Percentiles rank a stretch among this genome's conserved stretches.
Conservation (phyloP, 2,797 vertebrate genomes). For the Macrochelys suwanniensis region DNA sequence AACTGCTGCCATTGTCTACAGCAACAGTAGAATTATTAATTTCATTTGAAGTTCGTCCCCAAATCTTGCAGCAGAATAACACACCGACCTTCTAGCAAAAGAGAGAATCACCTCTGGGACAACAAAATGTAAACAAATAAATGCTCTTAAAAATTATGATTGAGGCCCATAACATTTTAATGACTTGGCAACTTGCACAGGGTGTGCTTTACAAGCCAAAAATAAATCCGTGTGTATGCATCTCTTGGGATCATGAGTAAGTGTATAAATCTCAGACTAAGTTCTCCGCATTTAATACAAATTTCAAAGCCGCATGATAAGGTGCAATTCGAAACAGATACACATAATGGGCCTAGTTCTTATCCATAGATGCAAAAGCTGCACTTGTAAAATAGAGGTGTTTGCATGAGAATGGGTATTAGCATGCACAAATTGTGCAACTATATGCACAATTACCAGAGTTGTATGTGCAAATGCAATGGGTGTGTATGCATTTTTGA, state of each 20-base stretch:
- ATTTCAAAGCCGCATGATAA: slow-evolving; percentile 19
- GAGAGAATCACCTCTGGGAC: slow-evolving; percentile 32
- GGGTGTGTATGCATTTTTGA: no score
- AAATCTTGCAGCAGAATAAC: background rate
- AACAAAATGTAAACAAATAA: slow-evolving; percentile 36
- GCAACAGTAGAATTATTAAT: slow-evolving; percentile 21
- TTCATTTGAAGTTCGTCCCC: slow-evolving; percentile 19
- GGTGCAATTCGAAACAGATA: background rate
- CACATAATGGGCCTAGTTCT: no score
- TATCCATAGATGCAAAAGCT: no score
- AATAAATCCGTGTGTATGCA: background rate
- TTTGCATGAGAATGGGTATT: no score
- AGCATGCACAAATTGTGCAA: no score
- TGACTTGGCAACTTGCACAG: background rate
- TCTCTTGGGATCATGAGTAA: slow-evolving; percentile 30
- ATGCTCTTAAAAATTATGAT: slow-evolving; percentile 38
- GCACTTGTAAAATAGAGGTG: no score
- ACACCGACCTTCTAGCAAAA: slow-evolving; percentile 43
- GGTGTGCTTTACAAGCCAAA: slow-evolving; percentile 19
- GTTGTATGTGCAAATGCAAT: no score
- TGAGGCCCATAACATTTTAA: slow-evolving; percentile 6
- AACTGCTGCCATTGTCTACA: background rate
- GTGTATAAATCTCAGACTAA: slow-evolving; percentile 11
- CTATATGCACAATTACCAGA: no score
- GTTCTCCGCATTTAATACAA: slow-evolving; percentile 2